A percentile compares a stretch with the other conserved stretches of the same genome.
These are phyloP conservation scores for Himantopus leucocephalus DNA, from an alignment of 2,113 vertebrate genomes.

Conservation along the genomic window DNA sequence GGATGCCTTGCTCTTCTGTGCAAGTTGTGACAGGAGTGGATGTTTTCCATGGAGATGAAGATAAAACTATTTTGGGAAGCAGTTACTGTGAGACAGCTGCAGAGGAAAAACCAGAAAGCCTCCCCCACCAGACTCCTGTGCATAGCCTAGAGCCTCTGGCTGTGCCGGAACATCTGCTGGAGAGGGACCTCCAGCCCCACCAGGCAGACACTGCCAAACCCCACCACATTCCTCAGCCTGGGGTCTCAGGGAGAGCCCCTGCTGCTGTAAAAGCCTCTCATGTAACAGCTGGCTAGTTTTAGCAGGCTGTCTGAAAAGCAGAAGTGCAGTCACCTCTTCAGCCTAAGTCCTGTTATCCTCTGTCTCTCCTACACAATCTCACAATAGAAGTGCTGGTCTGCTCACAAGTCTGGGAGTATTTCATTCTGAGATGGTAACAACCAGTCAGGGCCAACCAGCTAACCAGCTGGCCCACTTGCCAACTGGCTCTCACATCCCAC, in stretches of 20 bases:
- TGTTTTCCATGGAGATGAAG: too few relatives aligned
- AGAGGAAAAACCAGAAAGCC: too few relatives aligned
- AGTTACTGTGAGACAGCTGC: too few relatives aligned
- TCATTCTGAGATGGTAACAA: not conserved
- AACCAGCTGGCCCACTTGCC: not conserved
- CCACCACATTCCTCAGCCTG: not conserved
- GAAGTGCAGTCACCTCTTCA: not conserved
- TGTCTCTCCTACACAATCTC: not conserved
- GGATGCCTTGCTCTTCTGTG: too few relatives aligned
- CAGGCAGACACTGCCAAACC: too few relatives aligned
- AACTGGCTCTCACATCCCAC: not conserved
- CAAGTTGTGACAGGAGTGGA: too few relatives aligned
- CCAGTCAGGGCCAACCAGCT: not conserved
- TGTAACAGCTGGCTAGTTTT: not conserved
- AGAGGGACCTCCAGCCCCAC: too few relatives aligned
- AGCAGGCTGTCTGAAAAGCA: not conserved
- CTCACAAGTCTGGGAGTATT: not conserved
- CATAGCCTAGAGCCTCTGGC: too few relatives aligned
- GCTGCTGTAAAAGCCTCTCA: not conserved
- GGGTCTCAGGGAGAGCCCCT: not conserved
- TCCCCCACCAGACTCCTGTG: too few relatives aligned
- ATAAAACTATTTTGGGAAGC: too few relatives aligned
- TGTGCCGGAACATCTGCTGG: too few relatives aligned
- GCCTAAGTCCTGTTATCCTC: not conserved
- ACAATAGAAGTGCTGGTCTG: not conserved